phyloP scores from a whole-genome alignment of 2,113 vertebrate species.

The Scortum barcoo region DNA sequence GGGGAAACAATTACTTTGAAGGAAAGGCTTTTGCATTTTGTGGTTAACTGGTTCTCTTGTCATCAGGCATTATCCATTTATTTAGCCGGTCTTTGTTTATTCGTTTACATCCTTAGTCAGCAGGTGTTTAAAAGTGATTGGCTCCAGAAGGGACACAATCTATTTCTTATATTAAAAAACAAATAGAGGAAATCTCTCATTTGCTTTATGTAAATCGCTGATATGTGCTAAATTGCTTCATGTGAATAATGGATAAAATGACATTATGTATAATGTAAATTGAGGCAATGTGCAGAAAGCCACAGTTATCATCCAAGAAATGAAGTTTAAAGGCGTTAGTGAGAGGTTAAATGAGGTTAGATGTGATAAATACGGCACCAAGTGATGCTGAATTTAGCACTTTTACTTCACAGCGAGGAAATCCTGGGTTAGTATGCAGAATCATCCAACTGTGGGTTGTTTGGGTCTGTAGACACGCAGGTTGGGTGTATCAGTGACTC shows the following conservation, averaged over 20 bases:
- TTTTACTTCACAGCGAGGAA: too few relatives aligned
- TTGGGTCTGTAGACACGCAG: neutral
- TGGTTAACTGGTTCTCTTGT: slow-evolving; percentile 25
- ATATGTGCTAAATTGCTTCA: too few relatives aligned
- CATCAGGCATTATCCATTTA: slow-evolving; percentile 37
- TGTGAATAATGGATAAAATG: neutral
- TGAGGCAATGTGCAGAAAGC: too few relatives aligned
- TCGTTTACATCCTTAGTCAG: neutral
- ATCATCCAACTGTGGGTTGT: neutral
- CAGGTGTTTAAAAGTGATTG: slow-evolving; percentile 12
- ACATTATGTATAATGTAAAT: neutral
- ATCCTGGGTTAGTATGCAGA: too few relatives aligned
- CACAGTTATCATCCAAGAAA: too few relatives aligned
- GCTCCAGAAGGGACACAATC: neutral
- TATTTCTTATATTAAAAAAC: neutral
- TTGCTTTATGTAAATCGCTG: neutral
- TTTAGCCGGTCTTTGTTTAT: slow-evolving; percentile 18
- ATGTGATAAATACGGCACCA: neutral
- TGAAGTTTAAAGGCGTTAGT: neutral
- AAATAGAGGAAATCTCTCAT: neutral
- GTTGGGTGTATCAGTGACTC: neutral
- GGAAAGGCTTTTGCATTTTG: slow-evolving; percentile 13
- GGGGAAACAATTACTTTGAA: slow-evolving; percentile 52
- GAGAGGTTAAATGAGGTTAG: neutral
- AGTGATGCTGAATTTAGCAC: too few relatives aligned